Percentiles rank a stretch among this genome's conserved stretches.
Evolutionary conservation across 92 coral and sea anemone genomes (phyloP).

Genomic region (Epizoanthus illoricatus): DNA sequence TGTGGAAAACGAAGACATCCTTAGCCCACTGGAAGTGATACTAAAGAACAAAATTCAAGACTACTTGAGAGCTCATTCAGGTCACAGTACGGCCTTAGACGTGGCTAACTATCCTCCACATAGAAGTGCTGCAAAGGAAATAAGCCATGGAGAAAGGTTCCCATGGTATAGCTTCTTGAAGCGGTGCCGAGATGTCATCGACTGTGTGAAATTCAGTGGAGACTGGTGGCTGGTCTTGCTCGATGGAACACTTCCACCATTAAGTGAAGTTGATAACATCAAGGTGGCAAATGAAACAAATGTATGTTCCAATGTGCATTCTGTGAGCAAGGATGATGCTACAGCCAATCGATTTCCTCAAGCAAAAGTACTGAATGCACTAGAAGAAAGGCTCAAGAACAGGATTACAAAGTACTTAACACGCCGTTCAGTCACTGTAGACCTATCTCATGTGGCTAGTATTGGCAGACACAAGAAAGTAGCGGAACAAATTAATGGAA

Average conservation of each 20-base stretch:
- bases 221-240: conserved; percentile 12
- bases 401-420: not conserved
- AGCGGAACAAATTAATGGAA: not conserved
- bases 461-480: not conserved
- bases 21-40: conserved; percentile 11
- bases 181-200: not conserved
- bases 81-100: not conserved
- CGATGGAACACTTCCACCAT: not conserved
- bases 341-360: not conserved
- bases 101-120: not conserved
- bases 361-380: not conserved
- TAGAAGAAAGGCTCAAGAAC: conserved; percentile 18
- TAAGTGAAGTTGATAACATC: not conserved
- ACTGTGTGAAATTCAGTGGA: not conserved
- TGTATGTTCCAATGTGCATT: not conserved
- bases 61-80: conserved; percentile 25
- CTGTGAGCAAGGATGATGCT: not conserved
- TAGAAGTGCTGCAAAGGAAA: not conserved
- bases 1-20: not conserved
- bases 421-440: not conserved
- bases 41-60: conserved; percentile 7
- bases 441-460: not conserved
- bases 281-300: not conserved
- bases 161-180: conserved; percentile 16
- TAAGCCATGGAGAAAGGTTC: conserved; percentile 1